These are phyloP conservation scores for Papilio dardanus DNA, from an alignment of 1,140 invertebrate species.

Conservation along the genomic window DNA sequence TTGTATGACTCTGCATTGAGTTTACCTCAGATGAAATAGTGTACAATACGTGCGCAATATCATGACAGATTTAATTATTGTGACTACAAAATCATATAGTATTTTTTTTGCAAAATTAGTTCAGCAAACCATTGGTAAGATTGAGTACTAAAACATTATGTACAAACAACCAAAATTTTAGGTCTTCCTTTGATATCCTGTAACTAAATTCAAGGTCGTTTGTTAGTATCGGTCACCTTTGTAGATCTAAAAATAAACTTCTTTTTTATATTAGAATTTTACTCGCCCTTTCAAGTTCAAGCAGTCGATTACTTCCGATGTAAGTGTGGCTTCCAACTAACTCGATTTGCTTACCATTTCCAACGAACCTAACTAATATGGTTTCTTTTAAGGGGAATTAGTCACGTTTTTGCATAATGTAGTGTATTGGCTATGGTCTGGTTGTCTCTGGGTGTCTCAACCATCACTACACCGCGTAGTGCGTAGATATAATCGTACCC, in stretches of 20 bases:
- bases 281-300: conserved; percentile 17
- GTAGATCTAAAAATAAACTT: conserved; percentile 8
- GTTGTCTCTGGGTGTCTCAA: too few relatives aligned
- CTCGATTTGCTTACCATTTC: conserved; percentile 63
- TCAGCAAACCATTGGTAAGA: too few relatives aligned
- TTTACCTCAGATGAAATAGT: too few relatives aligned
- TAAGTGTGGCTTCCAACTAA: conserved; percentile 58
- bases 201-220: neutral
- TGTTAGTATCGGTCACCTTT: neutral
- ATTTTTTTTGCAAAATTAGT: too few relatives aligned
- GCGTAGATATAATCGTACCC: too few relatives aligned
- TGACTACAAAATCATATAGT: too few relatives aligned
- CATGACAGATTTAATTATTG: too few relatives aligned
- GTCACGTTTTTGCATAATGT: conserved; percentile 28
- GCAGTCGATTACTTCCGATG: conserved; percentile 45
- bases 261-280: conserved; percentile 18
- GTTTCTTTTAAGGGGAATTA: conserved; percentile 45
- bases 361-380: conserved; percentile 48
- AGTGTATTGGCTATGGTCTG: too few relatives aligned
- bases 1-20: too few relatives aligned
- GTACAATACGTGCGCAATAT: too few relatives aligned
- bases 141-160: too few relatives aligned
- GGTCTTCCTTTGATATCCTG: conserved; percentile 8
- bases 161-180: neutral
- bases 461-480: too few relatives aligned